Base-by-base conservation (phyloP, 2,888 invertebrate species). In the Troides helena region DNA sequence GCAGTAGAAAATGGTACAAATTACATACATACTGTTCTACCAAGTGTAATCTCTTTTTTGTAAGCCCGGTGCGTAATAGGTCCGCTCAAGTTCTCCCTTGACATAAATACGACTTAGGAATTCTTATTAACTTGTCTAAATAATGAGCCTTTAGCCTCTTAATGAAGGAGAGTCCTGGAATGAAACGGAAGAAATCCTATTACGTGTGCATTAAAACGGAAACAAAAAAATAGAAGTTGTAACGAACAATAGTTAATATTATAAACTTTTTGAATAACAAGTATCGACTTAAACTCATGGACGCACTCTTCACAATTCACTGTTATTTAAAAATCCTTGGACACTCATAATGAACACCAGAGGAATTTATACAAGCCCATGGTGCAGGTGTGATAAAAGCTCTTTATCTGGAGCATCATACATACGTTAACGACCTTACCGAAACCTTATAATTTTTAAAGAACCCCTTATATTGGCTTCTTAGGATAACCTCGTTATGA, bases 81-180 rank as follows among this genome's bases (percentile, higher is more conserved):
- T 75, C 79, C 74, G 76, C 83, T 85, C 83, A 83, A 81, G 82
- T 82, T 79, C 79, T 77, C 72, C 77, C 81, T 78, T 86, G 89
- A 89, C 89, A 82, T 86, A 86, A 88, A 90, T 87, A 78, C 88
- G 89, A 83, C 89, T 87, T 85, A 87, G 78, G 83, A 85, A 86
- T 88, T 86, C 88, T 88, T 89, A 88, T 86, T 87, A 87, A 84
- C 81, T 85, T 84, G 83, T 84, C 84, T 84, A 84, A 87, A 85
- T 88, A 89, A 89, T 85, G 84, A 87, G 83, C 77, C 76, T 76
- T 78, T 78, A 78, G 76, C 74, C 74, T 77, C 74, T 76, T 81
- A 80, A 79, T 78, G 77, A 80, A 77, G 74, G 61, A 71, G 69
- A 74, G 73, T 73, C 73, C 71, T 70, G 70, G 30, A 67, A 67